Conservation (phyloP, 2,888 invertebrate genomes). For the Malthinus flaveolus region DNA sequence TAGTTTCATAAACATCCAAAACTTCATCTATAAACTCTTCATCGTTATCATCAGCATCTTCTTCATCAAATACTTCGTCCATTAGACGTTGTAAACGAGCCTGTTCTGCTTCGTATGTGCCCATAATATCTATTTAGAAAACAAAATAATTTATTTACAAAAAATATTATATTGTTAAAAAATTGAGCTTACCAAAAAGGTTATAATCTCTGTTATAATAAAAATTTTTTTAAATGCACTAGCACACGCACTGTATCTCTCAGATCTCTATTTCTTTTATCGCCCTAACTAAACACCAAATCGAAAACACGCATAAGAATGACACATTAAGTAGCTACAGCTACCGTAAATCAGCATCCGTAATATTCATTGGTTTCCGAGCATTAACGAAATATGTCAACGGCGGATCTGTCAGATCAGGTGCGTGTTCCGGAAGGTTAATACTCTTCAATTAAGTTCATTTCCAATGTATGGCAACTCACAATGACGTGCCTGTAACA, state of each 20-base stretch:
- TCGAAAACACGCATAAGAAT: neutral
- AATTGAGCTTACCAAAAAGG: neutral
- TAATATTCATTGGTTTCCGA: neutral
- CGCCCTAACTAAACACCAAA: neutral
- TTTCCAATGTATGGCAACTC: too few relatives aligned
- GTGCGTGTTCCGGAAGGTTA: slow-evolving; percentile 1
- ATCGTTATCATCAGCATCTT: neutral
- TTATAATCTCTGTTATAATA: neutral
- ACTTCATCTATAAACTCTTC: neutral
- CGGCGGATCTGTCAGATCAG: neutral
- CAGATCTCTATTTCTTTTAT: neutral
- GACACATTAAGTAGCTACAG: neutral
- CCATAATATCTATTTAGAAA: neutral
- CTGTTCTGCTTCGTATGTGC: neutral
- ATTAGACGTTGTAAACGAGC: neutral
- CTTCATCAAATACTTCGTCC: neutral
- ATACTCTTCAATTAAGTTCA: too few relatives aligned
- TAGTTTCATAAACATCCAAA: neutral
- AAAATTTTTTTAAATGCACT: neutral
- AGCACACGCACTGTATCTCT: neutral
- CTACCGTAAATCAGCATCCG: neutral
- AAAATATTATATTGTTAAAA: neutral
- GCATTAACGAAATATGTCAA: neutral
- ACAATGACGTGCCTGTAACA: too few relatives aligned
- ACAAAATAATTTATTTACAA: neutral